Conservation (phyloP, 2,888 invertebrate species). For the Antheraea yamamai region DNA sequence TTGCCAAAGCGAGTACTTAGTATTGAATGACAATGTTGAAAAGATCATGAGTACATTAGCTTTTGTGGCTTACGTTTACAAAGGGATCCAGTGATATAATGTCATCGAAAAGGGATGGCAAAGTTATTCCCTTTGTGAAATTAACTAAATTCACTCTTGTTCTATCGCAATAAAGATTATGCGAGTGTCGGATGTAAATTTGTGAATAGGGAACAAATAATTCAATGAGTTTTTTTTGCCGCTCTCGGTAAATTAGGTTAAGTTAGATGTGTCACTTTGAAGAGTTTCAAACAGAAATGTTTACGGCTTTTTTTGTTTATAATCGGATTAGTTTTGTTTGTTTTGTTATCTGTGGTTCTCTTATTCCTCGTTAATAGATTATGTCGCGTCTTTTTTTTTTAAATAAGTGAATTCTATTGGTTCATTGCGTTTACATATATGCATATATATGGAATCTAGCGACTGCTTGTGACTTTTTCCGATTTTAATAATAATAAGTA, state of each 20-base stretch:
- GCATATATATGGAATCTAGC: too few relatives aligned
- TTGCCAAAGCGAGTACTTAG: conserved; percentile 64
- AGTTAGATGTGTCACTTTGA: conserved; percentile 65
- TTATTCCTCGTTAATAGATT: background rate
- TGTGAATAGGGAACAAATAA: conserved; percentile 31
- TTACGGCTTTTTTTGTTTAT: conserved; percentile 59
- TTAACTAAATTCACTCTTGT: conserved; percentile 36
- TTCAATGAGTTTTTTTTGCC: conserved; percentile 44
- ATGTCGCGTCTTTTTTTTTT: background rate
- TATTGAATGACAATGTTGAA: conserved; percentile 75
- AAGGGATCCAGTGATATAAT: conserved; percentile 59
- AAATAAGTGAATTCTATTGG: background rate
- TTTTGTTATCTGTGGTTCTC: conserved; percentile 1
- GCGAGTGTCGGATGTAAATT: conserved; percentile 8
- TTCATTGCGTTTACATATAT: background rate
- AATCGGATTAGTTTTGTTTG: conserved; percentile 32
- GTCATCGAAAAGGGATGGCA: conserved; percentile 57
- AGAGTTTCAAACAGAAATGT: conserved; percentile 46
- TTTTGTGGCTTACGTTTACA: conserved; percentile 61
- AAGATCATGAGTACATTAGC: conserved; percentile 79
- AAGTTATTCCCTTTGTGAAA: background rate
- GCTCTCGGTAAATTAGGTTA: conserved; percentile 69
- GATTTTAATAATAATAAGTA: too few relatives aligned
- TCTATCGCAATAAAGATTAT: background rate
- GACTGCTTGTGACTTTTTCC: too few relatives aligned